These are phyloP conservation scores for Eudyptes chrysolophus DNA, from an alignment of 2,113 vertebrate species.

Conservation along the genomic window DNA sequence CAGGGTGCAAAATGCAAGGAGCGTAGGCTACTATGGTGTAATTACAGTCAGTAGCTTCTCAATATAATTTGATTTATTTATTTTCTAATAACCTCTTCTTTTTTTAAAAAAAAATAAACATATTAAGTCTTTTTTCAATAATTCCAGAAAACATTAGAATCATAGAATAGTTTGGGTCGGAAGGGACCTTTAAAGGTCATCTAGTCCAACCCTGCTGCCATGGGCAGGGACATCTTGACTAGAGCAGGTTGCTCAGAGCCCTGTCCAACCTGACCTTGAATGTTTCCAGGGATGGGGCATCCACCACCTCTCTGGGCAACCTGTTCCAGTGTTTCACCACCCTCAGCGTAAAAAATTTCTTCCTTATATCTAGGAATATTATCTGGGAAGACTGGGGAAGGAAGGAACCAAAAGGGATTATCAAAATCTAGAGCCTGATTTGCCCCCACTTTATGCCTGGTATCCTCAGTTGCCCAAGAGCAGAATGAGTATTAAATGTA, in stretches of 20 bases:
- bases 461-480: neutral
- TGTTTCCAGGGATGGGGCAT: too few species aligned
- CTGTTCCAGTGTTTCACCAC: too few species aligned
- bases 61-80: neutral
- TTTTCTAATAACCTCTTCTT: neutral
- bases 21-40: neutral
- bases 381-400: neutral
- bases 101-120: neutral
- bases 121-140: neutral
- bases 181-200: too few species aligned
- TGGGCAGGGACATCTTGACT: too few species aligned
- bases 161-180: too few species aligned
- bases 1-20: neutral
- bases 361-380: neutral
- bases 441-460: accelerated
- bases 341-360: too few species aligned
- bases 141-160: neutral
- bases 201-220: too few species aligned
- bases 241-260: too few species aligned
- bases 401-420: neutral
- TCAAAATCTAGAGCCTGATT: neutral
- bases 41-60: neutral
- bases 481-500: neutral
- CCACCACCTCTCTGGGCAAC: too few species aligned
- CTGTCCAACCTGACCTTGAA: too few species aligned